Base-by-base conservation (phyloP, 2,797 vertebrate species). In the Sylvia borin region DNA sequence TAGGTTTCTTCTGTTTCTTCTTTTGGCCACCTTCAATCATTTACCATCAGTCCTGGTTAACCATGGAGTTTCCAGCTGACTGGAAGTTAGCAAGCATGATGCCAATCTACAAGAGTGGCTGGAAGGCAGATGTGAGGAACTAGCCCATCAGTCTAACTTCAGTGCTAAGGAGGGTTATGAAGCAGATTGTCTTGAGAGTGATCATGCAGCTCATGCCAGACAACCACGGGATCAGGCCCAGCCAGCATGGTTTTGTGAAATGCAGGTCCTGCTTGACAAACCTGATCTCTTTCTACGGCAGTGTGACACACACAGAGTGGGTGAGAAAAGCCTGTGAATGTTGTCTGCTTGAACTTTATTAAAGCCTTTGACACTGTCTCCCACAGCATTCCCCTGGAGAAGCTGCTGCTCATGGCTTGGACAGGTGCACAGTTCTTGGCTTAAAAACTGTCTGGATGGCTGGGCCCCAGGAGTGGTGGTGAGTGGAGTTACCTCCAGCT, bases 401-500 rank as follows among this genome's bases (percentile, higher is more conserved):
- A 74, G 6, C 13, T 3, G 4, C 55, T 26, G 9, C 22, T 31
- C 13, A 1, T 32, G 48, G 16, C 22, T 67, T 51, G 29, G 18
- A 66, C 0, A 2, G n/a, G 10, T 5, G 2, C 19, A 36, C 7
- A 8, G 4, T 47, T 58, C 2, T 12, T 38, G 42, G 3, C 13
- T 25, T 43, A 60, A 42, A 34, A 61, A 8, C 36, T 20, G 10
- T 7, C 29, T 57, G 60, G 4, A 14, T 13, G 48, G 25, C 36
- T 2, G 0, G 18, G n/a, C 13, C 11, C 22, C 5, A 10, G 17
- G 9, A 5, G 4, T 19, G 11, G 16, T 36, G 32, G 24, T 16
- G 27, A 66, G n/a, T 11, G 38, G 45, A 42, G 16, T 48, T 8
- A 43, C 27, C 16, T 43, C 8, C 45, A n/a, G 40, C 7, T 50